Base-by-base conservation (phyloP, 2,888 invertebrate species). In the Stramonita haemastoma region DNA sequence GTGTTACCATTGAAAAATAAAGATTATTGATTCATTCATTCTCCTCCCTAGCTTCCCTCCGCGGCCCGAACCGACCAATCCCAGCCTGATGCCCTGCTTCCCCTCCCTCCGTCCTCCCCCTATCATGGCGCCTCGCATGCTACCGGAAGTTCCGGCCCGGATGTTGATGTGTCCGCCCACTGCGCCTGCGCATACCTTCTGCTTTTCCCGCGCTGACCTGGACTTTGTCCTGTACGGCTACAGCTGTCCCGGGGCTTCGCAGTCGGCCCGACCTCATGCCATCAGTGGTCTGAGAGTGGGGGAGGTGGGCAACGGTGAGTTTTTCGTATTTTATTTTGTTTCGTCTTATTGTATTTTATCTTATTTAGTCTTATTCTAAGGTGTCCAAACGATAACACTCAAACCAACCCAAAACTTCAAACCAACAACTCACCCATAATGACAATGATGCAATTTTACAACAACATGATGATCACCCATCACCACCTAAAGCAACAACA, bases 181-280 rank as follows among this genome's bases (percentile, higher is more conserved):
- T 34, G 87, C 92, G n/a, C 92, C 92, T 26, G 91, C 92, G 81
- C 93, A 92, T 86, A 84, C 90, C 15, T 91, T 92, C 87, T 93
- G 90, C 87, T 94, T 94, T 88, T 91, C 92, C 11, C 92, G 94
- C 34, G 92, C 93, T 60, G 93, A 94, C 86, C 92, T 94, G 0
- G 94, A 94, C 86, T 93, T 93, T 60, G 94, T 93, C 17, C 90
- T 94, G 29, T 94, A 93, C 87, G 94, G 94, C 5, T 93, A 93
- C 89, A 92, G 93, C 79, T 92, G 93, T 0, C 92, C 93, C 17
- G 92, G 93, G 73, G 60, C 89, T 13, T 79, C 90, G 13, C 79
- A 46, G n/a, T 11, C 70, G 8, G 90, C 91, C 19, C 89, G 93
- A 15, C 90, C 91, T n/a, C 94, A 94, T 87, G 94, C 94, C 1